Percentiles rank a stretch among this genome's conserved stretches.
Conservation (phyloP, 2,888 invertebrate genomes). For the Drosophila pegasa region DNA sequence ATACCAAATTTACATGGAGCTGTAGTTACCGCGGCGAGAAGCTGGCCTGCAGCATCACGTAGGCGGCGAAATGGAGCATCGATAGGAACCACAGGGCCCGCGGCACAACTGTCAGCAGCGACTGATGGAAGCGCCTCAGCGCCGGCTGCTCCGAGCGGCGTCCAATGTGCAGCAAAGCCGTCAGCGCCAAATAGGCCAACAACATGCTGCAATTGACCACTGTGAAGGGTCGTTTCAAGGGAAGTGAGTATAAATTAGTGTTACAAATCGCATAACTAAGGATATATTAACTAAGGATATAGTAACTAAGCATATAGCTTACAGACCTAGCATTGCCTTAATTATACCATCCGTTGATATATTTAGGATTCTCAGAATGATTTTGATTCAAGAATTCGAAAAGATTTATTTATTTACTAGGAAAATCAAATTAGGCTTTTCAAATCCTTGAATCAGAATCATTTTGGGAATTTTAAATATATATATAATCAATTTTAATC, state of each 20-base stretch:
- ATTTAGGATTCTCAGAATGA: too few species aligned
- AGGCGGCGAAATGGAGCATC: constrained; percentile 87
- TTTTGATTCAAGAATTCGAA: too few species aligned
- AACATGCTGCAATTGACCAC: constrained; percentile 66
- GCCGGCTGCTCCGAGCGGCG: constrained; percentile 58
- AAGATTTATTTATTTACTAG: too few species aligned
- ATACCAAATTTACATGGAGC: too few species aligned
- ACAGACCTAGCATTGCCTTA: neutral
- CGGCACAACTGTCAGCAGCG: constrained; percentile 64
- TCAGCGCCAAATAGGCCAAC: constrained; percentile 59
- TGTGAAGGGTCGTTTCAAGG: neutral
- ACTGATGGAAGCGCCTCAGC: constrained; percentile 56
- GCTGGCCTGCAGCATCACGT: constrained; percentile 87
- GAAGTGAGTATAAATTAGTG: neutral
- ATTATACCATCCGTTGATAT: too few species aligned
- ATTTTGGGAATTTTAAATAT: too few species aligned
- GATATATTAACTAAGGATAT: too few species aligned
- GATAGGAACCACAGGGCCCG: constrained; percentile 85
- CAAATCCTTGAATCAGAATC: too few species aligned
- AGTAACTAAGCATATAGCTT: neutral
- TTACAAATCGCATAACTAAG: neutral
- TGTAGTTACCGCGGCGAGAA: constrained; percentile 82
- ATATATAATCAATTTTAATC: too few species aligned
- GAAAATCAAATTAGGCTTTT: too few species aligned
- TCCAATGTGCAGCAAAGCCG: constrained; percentile 64